phyloP scores from a whole-genome alignment of 2,888 invertebrate species.

The Neoaliturus tenellus region DNA sequence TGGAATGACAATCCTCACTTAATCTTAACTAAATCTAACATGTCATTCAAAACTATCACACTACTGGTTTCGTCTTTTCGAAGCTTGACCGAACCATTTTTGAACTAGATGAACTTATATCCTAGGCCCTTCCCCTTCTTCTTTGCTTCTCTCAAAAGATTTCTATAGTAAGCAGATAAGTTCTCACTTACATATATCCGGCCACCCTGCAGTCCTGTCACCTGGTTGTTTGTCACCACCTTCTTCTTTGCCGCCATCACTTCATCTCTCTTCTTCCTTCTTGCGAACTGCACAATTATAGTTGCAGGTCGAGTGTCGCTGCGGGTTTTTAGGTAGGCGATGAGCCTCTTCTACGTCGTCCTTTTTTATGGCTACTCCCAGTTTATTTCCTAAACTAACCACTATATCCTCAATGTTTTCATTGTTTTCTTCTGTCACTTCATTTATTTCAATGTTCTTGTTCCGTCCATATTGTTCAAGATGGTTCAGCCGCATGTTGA shows the following conservation, averaged over 20 bases:
- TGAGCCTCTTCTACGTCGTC: neutral
- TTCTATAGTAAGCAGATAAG: neutral
- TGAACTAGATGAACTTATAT: neutral
- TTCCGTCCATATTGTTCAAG: conserved; percentile 61
- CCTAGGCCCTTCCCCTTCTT: neutral
- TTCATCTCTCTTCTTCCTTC: neutral
- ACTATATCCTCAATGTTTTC: neutral
- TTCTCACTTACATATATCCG: conserved; percentile 14
- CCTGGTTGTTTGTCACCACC: neutral
- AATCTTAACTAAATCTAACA: neutral
- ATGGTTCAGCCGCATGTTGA: neutral
- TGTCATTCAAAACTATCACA: neutral
- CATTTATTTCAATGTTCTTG: neutral
- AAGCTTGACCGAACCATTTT: neutral
- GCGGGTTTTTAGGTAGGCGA: neutral
- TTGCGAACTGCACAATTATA: neutral
- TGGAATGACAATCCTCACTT: too few species aligned
- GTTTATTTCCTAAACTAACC: neutral
- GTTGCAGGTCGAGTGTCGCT: neutral
- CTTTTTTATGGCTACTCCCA: neutral
- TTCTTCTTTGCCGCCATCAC: neutral
- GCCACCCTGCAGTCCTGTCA: neutral
- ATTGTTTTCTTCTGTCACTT: neutral
- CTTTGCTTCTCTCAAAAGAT: neutral
- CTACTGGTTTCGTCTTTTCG: neutral